Evolutionary conservation across 2,888 invertebrate genomes (phyloP).

Genomic region (Pseudoips prasinana): DNA sequence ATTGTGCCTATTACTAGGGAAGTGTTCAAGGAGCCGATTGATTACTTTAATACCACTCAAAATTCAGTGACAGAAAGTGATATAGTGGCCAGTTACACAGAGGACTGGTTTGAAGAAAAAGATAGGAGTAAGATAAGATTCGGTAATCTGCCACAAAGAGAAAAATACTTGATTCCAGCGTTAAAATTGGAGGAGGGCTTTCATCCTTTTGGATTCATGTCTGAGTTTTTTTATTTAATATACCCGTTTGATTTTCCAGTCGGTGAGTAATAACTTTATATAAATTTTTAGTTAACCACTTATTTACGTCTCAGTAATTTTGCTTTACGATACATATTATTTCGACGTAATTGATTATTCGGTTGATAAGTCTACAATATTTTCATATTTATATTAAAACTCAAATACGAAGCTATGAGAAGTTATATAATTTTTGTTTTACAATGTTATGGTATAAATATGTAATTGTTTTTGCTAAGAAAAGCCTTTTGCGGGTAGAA

Average conservation of each 20-base stretch:
- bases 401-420: too few relatives aligned
- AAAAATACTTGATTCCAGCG: constrained; percentile 73
- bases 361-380: too few relatives aligned
- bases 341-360: too few relatives aligned
- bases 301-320: too few relatives aligned
- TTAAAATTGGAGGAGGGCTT: constrained; percentile 83
- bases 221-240: constrained; percentile 82
- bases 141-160: constrained; percentile 68
- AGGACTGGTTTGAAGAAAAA: constrained; percentile 66
- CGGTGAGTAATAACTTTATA: constrained; percentile 69
- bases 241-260: constrained; percentile 85
- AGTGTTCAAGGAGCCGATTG: constrained; percentile 44
- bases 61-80: constrained; percentile 55
- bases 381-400: too few relatives aligned
- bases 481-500: too few relatives aligned
- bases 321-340: too few relatives aligned
- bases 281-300: constrained; percentile 8
- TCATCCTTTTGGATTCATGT: constrained; percentile 84
- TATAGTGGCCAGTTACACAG: constrained; percentile 54
- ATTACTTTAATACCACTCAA: constrained; percentile 45
- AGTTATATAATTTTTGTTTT: too few relatives aligned
- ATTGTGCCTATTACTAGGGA: constrained; percentile 66
- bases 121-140: constrained; percentile 73
- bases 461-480: too few relatives aligned
- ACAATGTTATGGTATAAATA: too few relatives aligned